These are phyloP conservation scores for Lydus trimaculatus DNA, from an alignment of 2,888 invertebrate genomes.

Conservation along the genomic window DNA sequence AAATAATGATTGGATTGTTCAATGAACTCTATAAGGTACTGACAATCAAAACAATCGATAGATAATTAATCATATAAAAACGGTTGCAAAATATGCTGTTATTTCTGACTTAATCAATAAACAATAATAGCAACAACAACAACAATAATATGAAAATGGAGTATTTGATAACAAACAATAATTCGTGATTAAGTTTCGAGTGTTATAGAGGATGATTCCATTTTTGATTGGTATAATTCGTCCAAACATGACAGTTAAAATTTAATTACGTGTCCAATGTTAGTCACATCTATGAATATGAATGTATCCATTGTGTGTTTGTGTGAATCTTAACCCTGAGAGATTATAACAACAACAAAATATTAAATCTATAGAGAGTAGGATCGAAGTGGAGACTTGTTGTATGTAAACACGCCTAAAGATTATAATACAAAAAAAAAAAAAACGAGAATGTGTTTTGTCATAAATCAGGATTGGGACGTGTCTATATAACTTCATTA, in stretches of 20 bases:
- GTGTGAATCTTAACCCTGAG: slow-evolving; percentile 44
- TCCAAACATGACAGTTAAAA: slow-evolving; percentile 58
- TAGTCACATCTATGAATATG: slow-evolving; percentile 53
- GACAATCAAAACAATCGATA: slow-evolving; percentile 2
- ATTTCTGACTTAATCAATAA: not conserved
- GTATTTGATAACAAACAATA: not conserved
- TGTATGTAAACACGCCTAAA: slow-evolving; percentile 47
- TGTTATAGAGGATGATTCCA: not conserved
- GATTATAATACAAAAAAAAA: too few species aligned
- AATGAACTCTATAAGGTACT: not conserved
- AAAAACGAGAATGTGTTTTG: slow-evolving; percentile 55
- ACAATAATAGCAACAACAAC: not conserved
- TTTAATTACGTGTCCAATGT: slow-evolving; percentile 56
- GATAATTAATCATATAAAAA: not conserved
- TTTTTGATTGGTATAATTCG: not conserved
- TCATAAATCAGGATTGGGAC: slow-evolving; percentile 59
- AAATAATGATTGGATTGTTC: not conserved
- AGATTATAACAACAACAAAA: slow-evolving; percentile 46
- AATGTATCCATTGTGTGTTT: slow-evolving; percentile 57
- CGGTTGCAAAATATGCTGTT: not conserved
- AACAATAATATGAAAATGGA: not conserved
- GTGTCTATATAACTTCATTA: slow-evolving; percentile 61
- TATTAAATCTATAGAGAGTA: not conserved
- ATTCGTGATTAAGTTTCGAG: not conserved
- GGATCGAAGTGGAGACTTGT: slow-evolving; percentile 40